These are phyloP conservation scores for Tyrannus savana DNA, from an alignment of 2,113 vertebrate genomes.

Conservation along the genomic window DNA sequence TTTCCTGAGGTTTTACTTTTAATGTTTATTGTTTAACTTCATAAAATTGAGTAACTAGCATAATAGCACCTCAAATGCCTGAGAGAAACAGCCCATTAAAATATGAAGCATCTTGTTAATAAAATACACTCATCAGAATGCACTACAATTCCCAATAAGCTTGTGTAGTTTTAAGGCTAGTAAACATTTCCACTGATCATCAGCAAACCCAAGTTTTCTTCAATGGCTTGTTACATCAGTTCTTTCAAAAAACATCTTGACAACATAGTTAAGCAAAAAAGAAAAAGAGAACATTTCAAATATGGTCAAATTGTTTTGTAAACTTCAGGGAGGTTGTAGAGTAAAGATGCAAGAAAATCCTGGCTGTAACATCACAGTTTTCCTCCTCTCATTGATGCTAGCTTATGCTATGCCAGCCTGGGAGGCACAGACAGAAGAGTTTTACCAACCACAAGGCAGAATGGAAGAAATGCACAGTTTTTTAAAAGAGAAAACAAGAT, in stretches of 20 bases:
- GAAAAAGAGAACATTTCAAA: background rate
- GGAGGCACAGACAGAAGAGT: background rate
- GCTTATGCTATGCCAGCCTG: background rate
- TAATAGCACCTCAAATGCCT: constrained; percentile 16
- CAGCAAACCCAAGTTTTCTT: background rate
- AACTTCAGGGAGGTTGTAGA: background rate
- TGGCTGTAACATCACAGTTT: fast-evolving
- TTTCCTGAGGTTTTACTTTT: constrained; percentile 50
- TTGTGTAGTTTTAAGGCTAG: background rate
- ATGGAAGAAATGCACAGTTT: background rate
- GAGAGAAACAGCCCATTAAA: constrained; percentile 41
- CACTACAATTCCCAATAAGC: background rate
- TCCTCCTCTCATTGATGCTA: background rate
- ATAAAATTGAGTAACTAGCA: constrained; percentile 60
- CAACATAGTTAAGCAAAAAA: background rate
- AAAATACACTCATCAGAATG: constrained; percentile 7
- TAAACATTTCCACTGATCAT: background rate
- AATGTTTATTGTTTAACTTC: constrained; percentile 63
- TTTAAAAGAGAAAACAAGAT: background rate
- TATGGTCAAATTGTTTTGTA: background rate
- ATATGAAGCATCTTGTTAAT: constrained; percentile 43
- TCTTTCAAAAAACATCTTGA: background rate
- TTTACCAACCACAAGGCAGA: background rate
- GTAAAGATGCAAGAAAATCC: background rate
- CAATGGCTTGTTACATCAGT: background rate